Base-by-base conservation (phyloP, 2,888 invertebrate species). In the Seira ritae region DNA sequence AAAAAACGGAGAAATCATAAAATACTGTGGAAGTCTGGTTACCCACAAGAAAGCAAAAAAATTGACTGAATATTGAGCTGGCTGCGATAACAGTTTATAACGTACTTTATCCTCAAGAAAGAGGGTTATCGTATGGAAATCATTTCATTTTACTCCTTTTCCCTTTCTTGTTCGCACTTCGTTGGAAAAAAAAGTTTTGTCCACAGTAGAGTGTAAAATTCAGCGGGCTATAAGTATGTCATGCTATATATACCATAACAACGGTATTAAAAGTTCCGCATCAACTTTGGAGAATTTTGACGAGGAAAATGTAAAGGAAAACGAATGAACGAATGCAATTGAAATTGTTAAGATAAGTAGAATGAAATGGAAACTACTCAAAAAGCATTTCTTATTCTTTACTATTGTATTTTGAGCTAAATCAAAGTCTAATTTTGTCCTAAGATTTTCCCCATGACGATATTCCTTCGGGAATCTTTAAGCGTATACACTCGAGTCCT, bases 121-220 rank as follows among this genome's bases (percentile, higher is more conserved):
- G 37, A 20, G 55, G 68, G 73, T 60, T 73, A 80, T 73, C 79
- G 73, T 80, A 80, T 73, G 78, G 79, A 80, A 80, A 80, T 80
- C 79, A 73, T 80, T 78, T 78, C 78, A 70, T 70, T 77, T 77
- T 31, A 50, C 69, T 65, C 24, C 23, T 68, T 55, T 66, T 22
- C 46, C 22, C 50, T n/a, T 46, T 20, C 23, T 62, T 62, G 62
- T 62, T 62, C 22, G 19, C 62, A 62, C 62, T 62, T 62, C 62
- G 20, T 62, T 20, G 20, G 42, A 62, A 62, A 20, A 62, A 55
- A n/a, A 62, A 62, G 15, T 62, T 62, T 62, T 62, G 22, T 22
- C n/a, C 19, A 62, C 2, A 62, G 62, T 8, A 12, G 50, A 50
- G 15, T 4, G 31, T 31, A n/a, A n/a, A n/a, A n/a, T n/a, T n/a